Base-by-base conservation (phyloP, 2,797 vertebrate species). In the Ceyx erithaca region DNA sequence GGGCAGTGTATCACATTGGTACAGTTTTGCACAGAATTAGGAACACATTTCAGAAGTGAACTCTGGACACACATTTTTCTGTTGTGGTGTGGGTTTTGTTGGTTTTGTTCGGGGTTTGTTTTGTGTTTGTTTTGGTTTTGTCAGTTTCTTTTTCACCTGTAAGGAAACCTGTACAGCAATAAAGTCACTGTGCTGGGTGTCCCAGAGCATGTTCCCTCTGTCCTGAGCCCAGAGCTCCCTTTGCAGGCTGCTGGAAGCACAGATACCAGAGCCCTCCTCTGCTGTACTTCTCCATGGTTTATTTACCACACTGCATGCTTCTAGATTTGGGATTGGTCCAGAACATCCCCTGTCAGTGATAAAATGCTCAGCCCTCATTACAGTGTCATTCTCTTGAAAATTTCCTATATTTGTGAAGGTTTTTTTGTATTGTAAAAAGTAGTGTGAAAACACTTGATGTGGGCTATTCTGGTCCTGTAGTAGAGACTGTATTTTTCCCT, bases 401-500 rank as follows among this genome's bases (percentile, higher is more conserved):
- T 81, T 94, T 72, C 46, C 21, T 69, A 6, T 69, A 30, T 77
- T 92, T 89, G 15, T 68, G 33, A 78, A 28, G 26, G 7, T 1
- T 33, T 49, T 77, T 75, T 69, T 52, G 8, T 66, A 7, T 85
- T 87, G 23, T 76, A 96, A 62, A 59, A 95, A 96, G 31, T 73
- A 68, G n/a, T 72, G 9, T 75, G 84, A 73, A 71, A 76, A 58
- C 77, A 73, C 30, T 87, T 75, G 28, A 72, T 91, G 40, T 83
- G 73, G 31, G 14, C 54, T 94, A 1, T 87, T 90, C 71, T 64
- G 54, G 48, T 67, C 14, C 92, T 92, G 15, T 71, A 63, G 49
- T 92, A 91, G 80, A 33, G 89, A 69, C 64, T 80, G 59, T 91
- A 92, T 43, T 92, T 94, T 93, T 78, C 62, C 79, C 63, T 92